Base-by-base conservation (phyloP, 2,113 vertebrate species). In the Eurypyga helias region DNA sequence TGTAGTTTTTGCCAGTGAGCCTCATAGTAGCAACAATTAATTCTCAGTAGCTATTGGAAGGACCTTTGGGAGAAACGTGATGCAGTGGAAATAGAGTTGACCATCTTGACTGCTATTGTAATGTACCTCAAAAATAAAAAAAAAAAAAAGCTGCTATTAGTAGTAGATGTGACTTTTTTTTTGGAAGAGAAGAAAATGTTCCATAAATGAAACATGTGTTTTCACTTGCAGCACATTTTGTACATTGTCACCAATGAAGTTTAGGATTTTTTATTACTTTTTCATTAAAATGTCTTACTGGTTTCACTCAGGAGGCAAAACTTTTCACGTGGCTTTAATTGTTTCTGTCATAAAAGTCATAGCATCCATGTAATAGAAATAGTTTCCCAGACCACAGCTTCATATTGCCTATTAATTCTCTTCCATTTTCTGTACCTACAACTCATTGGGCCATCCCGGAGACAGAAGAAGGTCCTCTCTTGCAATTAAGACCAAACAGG, bases 271-370 rank as follows among this genome's bases (percentile, higher is more conserved):
- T 96, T 97, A 96, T 97, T 96, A 97, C 91, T 97, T 96, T 97
- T 96, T 97, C 92, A 94, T 97, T 96, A 97, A 96, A 97, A 95
- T 67, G 79, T 94, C 95, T 95, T 91, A 91, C 95, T 97, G 91
- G 77, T 97, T 97, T 97, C 91, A 91, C 87, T 97, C 97, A 96
- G 94, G 93, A 97, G 95, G 95, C 96, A 96, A 85, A 95, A 89
- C 77, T 94, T 96, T 96, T 97, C 96, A 97, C 87, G n/a, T 95
- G 95, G 73, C 83, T 97, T 97, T 97, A 96, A 96, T 97, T 91
- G 96, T 95, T 97, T 97, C 94, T 97, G 89, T 96, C 96, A 96
- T 96, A 97, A 96, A 96, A 96, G 91, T 87, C 95, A 91, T 93
- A 95, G 92, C 92, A 96, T 96, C 94, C 81, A 54, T 97, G 94